A percentile compares a stretch with the other conserved stretches of the same genome.
Conservation (phyloP, 2,797 vertebrate genomes). For the Diplodus puntazzo region DNA sequence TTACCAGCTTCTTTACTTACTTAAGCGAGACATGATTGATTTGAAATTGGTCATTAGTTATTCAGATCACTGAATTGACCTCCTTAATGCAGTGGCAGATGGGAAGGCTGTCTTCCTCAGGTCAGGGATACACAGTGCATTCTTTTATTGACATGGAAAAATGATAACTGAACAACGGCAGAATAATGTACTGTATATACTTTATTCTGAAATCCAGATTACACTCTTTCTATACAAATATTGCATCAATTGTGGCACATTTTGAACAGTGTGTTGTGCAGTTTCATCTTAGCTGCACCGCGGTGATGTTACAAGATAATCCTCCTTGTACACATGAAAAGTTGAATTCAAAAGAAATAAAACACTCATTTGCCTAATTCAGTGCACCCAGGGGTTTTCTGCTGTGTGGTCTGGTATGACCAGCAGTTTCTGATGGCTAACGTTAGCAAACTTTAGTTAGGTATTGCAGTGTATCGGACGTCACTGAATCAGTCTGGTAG, state of each 20-base stretch:
- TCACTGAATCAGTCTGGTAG: background rate
- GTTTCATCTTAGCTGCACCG: background rate
- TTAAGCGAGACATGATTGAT: too few relatives aligned
- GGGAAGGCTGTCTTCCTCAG: too few relatives aligned
- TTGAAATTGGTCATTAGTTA: too few relatives aligned
- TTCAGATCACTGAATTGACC: too few relatives aligned
- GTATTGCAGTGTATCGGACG: background rate
- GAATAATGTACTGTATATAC: slow-evolving; percentile 10
- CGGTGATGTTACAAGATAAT: background rate
- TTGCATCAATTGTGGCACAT: slow-evolving; percentile 52
- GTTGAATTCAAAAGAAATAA: background rate
- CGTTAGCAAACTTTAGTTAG: background rate
- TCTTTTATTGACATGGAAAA: background rate
- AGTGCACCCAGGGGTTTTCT: background rate
- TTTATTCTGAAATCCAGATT: slow-evolving; percentile 41
- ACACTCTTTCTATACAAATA: slow-evolving; percentile 47
- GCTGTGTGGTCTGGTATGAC: background rate
- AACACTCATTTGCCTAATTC: background rate
- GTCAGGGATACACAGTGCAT: background rate
- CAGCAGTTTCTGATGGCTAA: background rate
- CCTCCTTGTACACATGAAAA: background rate
- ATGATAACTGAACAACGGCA: background rate
- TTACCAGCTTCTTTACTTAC: too few relatives aligned
- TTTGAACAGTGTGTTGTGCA: slow-evolving; percentile 11
- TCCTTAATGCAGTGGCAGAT: too few relatives aligned